Percentiles rank a stretch among this genome's conserved stretches.
These are phyloP conservation scores for Pagetopsis macropterus DNA, from an alignment of 2,797 vertebrate species.

Conservation along the genomic window DNA sequence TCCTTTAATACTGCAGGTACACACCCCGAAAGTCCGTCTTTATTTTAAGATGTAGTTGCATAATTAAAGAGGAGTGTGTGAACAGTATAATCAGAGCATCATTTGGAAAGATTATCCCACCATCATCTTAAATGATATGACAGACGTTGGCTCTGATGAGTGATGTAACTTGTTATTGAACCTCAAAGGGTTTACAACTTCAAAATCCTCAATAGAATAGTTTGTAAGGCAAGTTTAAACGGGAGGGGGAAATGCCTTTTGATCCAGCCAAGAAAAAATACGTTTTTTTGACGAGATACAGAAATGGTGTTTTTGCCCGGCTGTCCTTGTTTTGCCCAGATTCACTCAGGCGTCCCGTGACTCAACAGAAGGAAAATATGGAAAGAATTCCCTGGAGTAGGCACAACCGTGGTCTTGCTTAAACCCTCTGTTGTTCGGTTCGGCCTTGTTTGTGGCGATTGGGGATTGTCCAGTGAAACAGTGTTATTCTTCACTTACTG, in stretches of 20 bases:
- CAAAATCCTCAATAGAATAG: not conserved
- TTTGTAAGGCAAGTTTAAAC: not conserved
- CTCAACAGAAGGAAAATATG: slow-evolving; percentile 75
- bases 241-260: not conserved
- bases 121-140: slow-evolving; percentile 9
- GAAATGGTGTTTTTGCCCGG: not conserved
- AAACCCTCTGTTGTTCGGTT: slow-evolving; percentile 80
- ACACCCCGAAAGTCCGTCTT: slow-evolving; percentile 34
- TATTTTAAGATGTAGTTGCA: slow-evolving; percentile 27
- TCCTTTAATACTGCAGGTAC: slow-evolving; percentile 13
- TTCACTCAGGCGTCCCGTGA: slow-evolving; percentile 74
- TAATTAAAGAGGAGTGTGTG: slow-evolving; percentile 39
- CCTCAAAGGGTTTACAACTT: not conserved
- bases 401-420: slow-evolving; percentile 72
- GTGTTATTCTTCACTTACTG: slow-evolving; percentile 79
- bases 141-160: not conserved
- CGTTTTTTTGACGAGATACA: not conserved
- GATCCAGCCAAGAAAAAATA: slow-evolving; percentile 2
- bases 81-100: slow-evolving; percentile 8
- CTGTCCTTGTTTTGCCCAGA: slow-evolving; percentile 77
- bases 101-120: slow-evolving; percentile 28
- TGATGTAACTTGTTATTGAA: not conserved
- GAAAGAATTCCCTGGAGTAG: slow-evolving; percentile 78
- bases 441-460: slow-evolving; percentile 73
- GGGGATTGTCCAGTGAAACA: slow-evolving; percentile 76